Percentiles rank a stretch among this genome's conserved stretches.
Evolutionary conservation across 2,888 invertebrate species (phyloP).

Genomic region (Pyrocoelia pectoralis): DNA sequence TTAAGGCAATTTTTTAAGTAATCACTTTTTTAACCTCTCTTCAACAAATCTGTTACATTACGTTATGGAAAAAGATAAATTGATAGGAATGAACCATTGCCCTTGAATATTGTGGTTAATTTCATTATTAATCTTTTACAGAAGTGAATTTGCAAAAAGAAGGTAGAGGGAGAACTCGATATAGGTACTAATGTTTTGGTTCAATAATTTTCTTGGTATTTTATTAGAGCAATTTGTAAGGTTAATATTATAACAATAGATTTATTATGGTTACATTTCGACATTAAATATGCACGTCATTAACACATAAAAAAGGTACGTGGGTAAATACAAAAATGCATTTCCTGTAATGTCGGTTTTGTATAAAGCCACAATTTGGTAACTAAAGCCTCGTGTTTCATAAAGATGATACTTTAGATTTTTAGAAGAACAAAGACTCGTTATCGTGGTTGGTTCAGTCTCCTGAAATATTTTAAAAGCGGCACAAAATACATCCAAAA

Average conservation of each 20-base stretch:
- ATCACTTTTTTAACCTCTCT: not conserved
- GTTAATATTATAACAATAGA: too few species aligned
- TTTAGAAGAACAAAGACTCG: not conserved
- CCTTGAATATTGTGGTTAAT: not conserved
- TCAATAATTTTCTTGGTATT: too few species aligned
- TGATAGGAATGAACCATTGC: not conserved
- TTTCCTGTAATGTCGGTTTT: not conserved
- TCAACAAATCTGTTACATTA: not conserved
- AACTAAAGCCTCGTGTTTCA: not conserved
- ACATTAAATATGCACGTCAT: too few species aligned
- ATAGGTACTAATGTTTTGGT: too few species aligned
- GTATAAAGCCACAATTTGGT: not conserved
- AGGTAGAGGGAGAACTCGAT: too few species aligned
- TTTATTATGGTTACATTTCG: too few species aligned
- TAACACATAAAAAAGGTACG: too few species aligned
- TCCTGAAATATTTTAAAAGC: constrained; percentile 7
- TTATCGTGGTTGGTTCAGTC: not conserved
- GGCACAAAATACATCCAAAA: constrained; percentile 17
- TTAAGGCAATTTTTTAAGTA: not conserved
- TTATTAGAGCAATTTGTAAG: not conserved
- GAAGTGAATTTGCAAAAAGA: too few species aligned
- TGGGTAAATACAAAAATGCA: not conserved
- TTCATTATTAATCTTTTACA: not conserved
- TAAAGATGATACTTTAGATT: not conserved
- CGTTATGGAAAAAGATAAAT: too few species aligned